Evolutionary conservation across 2,113 vertebrate genomes (phyloP), one percentile per base, ranked within the genome.

Genomic region (Corynorhinus townsendii): DNA sequence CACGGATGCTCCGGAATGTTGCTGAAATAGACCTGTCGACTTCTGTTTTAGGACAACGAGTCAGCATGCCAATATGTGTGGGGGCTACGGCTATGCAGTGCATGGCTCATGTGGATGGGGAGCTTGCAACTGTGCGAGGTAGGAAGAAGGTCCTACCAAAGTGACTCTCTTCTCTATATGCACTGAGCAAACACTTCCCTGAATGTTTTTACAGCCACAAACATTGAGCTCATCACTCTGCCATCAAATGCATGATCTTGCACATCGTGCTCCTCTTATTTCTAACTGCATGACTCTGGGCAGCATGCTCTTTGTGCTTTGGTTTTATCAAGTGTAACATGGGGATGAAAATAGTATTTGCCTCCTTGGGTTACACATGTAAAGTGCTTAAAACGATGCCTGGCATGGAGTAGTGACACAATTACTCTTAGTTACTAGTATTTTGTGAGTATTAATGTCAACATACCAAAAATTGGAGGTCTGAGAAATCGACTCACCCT

Each of bases 31-130:
- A 99, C 75, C 94, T 99, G 96, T 99, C 99, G 0, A 98, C 98
- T 28, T 98, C 97, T 0, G 96, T 99, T 0, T 97, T 99, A 83
- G 99, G 99, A 0, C 99, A 99, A 85, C 97, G 66, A 28, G 95
- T 99, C 90, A 98, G 98, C 97, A 98, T 99, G 99, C 99, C 99
- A 0, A 59, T 99, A 52, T 99, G 99, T 3, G 99, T 98, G 0
- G 99, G 97, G 0, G 98, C 99, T 0, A 99, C 99, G 0, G 99
- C 99, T 0, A 99, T 99, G 99, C 99, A 99, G 96, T 90, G 99
- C 92, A 99, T 99, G 99, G 99, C 99, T 89, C 99, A 99, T 0
- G 97, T 98, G 1, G 99, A 99, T 0, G 99, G 99, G 26, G 99
- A 99, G 95, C 98, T 93, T 0, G 99, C 99, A 0, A 99, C 99